Evolutionary conservation across 2,113 vertebrate genomes (phyloP).

Genomic region (Rhea pennata): DNA sequence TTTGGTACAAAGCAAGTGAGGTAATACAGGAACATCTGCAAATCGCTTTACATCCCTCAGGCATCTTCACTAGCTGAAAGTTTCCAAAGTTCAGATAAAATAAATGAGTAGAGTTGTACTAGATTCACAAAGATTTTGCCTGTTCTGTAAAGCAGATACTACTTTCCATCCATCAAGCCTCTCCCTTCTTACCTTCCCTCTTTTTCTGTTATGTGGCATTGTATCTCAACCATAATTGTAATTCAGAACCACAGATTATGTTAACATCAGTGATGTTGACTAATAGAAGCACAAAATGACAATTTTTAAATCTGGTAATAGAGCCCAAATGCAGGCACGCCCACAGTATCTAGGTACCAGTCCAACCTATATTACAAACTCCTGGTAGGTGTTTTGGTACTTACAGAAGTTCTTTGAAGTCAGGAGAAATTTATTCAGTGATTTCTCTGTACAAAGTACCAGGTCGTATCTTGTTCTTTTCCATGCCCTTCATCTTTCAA

Average conservation of each 20-base stretch:
- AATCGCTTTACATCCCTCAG: neutral
- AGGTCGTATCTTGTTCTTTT: neutral
- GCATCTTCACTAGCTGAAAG: neutral
- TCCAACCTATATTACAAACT: neutral
- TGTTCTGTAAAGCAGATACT: neutral
- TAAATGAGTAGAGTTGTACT: neutral
- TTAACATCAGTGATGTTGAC: neutral
- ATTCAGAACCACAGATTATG: neutral
- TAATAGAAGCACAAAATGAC: neutral
- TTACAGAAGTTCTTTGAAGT: neutral
- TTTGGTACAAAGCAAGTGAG: neutral
- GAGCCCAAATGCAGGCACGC: rapidly evolving
- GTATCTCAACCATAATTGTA: neutral
- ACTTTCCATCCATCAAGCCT: neutral
- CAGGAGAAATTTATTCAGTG: neutral
- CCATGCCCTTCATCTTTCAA: neutral
- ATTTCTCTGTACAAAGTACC: neutral
- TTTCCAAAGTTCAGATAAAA: neutral
- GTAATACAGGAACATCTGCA: neutral
- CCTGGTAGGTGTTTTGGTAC: neutral
- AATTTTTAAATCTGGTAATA: neutral
- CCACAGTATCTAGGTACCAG: neutral
- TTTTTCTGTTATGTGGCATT: neutral
- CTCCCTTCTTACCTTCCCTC: neutral
- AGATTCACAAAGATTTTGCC: neutral